Evolutionary conservation across 2,797 vertebrate genomes (phyloP).

Genomic region (Vireo griseus): DNA sequence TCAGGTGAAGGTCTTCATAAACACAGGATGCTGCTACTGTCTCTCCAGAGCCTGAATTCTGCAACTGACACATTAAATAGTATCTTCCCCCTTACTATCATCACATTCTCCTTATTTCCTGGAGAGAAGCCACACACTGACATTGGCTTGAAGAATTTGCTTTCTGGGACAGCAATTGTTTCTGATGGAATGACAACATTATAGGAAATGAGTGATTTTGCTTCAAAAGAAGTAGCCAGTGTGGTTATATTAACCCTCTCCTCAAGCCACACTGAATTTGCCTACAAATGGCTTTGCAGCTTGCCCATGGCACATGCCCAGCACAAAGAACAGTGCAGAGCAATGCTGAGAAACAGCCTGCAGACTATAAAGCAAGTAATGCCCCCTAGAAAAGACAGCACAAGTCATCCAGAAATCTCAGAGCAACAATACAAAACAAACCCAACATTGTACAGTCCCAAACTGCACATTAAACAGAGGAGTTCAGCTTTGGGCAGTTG

Average conservation of each 20-base stretch:
- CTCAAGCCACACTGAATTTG: background rate
- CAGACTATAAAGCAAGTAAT: background rate
- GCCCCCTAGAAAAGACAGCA: background rate
- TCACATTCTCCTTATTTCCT: background rate
- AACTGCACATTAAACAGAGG: background rate
- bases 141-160: background rate
- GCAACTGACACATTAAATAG: background rate
- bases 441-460: background rate
- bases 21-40: too few species aligned
- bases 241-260: background rate
- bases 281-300: background rate
- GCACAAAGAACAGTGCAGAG: background rate
- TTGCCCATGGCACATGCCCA: background rate
- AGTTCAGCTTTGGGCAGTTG: background rate
- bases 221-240: background rate
- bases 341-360: background rate
- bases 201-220: background rate
- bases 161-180: background rate
- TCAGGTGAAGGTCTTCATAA: background rate
- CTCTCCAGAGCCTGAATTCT: background rate
- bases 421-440: background rate
- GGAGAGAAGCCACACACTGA: background rate
- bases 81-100: background rate
- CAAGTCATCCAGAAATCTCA: background rate
- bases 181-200: background rate